Base-by-base conservation (phyloP, 2,797 vertebrate species). In the Melanotaenia maccullochi region DNA sequence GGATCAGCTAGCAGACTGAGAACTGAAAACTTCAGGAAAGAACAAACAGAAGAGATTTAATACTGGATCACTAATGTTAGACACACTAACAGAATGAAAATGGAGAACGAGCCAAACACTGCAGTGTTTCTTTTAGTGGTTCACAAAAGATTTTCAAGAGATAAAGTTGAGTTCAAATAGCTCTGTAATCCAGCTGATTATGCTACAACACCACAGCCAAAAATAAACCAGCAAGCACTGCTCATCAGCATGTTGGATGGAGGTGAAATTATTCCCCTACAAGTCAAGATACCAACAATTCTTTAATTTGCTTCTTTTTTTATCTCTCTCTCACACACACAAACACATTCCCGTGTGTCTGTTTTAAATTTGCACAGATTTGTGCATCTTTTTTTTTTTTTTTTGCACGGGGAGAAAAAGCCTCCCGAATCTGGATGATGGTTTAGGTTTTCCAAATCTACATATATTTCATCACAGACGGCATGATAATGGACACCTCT, bases 11-110 rank as follows among this genome's bases (percentile, higher is more conserved):
- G 38, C 16, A 63, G 58, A 60, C 65, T 56, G 32, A 66, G 70
- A 82, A 61, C 75, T 72, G 85, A 51, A 67, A 75, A 64, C 92
- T 92, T 76, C 30, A 72, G 52, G 68, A 67, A 54, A 78, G 32
- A 38, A 66, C 55, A 82, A 20, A 83, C 59, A 44, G 9, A 71
- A 42, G 14, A 60, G 30, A 52, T 57, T 54, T n/a, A 24, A 20
- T 8, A 36, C 24, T 20, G 30, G 22, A 28, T 42, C 24, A 35
- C 13, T 35, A 44, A 13, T 32, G 22, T 36, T 36, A 20, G 20
- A 35, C 44, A 33, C n/a, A 18, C 51, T n/a, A 22, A 52, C 13
- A 28, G 25, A 28, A 1, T 16, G 49, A 7, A 22, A 25, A 54
- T 24, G 33, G 49, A 16, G 35, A 54, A 25, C 9, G 25, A 49